phyloP scores from a whole-genome alignment of 2,797 vertebrate species.

The Clarias pachynema region DNA sequence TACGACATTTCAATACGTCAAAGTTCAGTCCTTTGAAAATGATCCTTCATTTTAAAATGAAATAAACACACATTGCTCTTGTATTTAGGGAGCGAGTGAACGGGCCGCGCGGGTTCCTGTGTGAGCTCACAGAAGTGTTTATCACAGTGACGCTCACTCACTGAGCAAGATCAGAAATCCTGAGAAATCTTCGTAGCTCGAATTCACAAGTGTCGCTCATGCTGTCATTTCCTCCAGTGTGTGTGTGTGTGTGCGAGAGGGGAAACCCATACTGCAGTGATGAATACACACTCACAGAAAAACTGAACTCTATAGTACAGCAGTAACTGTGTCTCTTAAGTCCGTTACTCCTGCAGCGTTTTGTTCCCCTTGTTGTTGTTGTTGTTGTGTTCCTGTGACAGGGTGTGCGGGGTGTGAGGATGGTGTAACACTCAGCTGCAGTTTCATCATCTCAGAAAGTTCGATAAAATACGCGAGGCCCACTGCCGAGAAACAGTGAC shows the following conservation, averaged over 20 bases:
- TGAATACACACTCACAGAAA: background rate
- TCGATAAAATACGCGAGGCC: background rate
- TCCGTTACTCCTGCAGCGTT: background rate
- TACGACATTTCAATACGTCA: too few species aligned
- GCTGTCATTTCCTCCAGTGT: constrained; percentile 14
- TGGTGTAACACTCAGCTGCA: background rate
- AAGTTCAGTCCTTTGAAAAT: too few species aligned
- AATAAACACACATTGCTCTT: background rate
- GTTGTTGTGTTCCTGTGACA: background rate
- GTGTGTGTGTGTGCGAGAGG: background rate
- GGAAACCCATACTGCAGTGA: background rate
- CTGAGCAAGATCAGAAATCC: constrained; percentile 13
- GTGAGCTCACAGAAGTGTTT: background rate
- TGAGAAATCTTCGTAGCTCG: background rate
- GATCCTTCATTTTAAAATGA: too few species aligned
- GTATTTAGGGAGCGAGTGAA: background rate
- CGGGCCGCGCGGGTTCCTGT: background rate
- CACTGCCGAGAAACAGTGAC: background rate
- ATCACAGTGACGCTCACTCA: background rate
- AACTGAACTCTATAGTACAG: background rate
- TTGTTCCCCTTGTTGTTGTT: too few species aligned
- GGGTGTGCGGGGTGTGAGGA: background rate
- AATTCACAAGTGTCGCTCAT: constrained; percentile 7
- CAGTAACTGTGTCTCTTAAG: background rate
- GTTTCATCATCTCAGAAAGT: constrained; percentile 44